These are phyloP conservation scores for Camelus bactrianus DNA, from an alignment of 2,113 vertebrate genomes.

Conservation along the genomic window DNA sequence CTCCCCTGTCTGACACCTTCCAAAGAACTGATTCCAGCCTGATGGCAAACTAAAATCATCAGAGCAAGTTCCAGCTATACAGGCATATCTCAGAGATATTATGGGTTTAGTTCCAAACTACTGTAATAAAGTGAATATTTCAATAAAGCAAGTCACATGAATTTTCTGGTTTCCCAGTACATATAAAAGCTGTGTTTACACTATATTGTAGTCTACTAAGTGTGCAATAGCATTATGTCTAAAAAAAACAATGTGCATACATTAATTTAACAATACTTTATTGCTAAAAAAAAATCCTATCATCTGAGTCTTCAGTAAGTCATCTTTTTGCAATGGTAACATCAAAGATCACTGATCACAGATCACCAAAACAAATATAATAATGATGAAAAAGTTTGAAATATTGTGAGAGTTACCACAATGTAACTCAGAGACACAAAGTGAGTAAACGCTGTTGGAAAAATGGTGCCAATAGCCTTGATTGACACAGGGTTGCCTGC, in stretches of 20 bases:
- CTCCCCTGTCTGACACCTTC: not conserved
- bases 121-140: not conserved
- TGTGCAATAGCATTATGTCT: not conserved
- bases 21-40: not conserved
- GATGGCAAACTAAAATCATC: not conserved
- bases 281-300: not conserved
- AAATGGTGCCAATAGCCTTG: not conserved
- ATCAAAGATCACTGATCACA: not conserved
- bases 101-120: not conserved
- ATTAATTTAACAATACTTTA: not conserved
- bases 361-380: not conserved
- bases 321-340: not conserved
- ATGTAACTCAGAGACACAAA: not conserved
- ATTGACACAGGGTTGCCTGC: not conserved
- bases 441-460: not conserved
- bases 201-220: not conserved
- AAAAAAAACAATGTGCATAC: not conserved
- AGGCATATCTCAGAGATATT: not conserved
- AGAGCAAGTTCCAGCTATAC: not conserved
- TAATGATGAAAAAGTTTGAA: not conserved
- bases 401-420: not conserved
- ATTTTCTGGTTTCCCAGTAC: not conserved
- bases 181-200: not conserved
- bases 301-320: not conserved
- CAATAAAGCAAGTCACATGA: not conserved